These are phyloP conservation scores for Nephrotoma flavescens DNA, from an alignment of 2,888 invertebrate genomes.

Conservation along the genomic window DNA sequence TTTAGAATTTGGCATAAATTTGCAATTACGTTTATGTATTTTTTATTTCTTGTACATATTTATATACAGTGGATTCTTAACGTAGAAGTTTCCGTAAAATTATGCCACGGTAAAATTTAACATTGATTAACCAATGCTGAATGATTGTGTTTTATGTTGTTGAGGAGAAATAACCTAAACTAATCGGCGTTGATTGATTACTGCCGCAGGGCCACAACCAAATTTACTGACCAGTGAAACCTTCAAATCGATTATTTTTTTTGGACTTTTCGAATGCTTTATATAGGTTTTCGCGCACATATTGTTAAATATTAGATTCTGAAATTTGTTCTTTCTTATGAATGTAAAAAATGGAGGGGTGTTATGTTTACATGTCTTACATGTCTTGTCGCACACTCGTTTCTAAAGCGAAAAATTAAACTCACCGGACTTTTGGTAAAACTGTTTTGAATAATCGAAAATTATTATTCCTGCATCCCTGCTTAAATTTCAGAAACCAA, in stretches of 20 bases:
- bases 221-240: background rate
- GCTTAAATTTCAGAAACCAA: too few species aligned
- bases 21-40: background rate
- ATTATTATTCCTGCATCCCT: too few species aligned
- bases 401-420: too few species aligned
- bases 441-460: too few species aligned
- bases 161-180: background rate
- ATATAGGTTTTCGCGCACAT: background rate
- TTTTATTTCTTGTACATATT: too few species aligned
- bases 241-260: background rate
- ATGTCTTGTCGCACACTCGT: too few species aligned
- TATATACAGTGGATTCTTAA: background rate
- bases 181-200: background rate
- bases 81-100: background rate
- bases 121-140: background rate
- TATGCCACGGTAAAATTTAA: background rate
- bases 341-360: too few species aligned
- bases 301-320: background rate
- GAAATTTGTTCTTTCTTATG: background rate
- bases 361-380: too few species aligned
- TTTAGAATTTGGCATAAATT: background rate
- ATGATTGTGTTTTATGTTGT: background rate
- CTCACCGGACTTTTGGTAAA: too few species aligned
- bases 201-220: background rate
- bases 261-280: background rate